These are phyloP conservation scores for Neosilurus hyrtlii DNA, from an alignment of 2,797 vertebrate genomes.

Conservation along the genomic window DNA sequence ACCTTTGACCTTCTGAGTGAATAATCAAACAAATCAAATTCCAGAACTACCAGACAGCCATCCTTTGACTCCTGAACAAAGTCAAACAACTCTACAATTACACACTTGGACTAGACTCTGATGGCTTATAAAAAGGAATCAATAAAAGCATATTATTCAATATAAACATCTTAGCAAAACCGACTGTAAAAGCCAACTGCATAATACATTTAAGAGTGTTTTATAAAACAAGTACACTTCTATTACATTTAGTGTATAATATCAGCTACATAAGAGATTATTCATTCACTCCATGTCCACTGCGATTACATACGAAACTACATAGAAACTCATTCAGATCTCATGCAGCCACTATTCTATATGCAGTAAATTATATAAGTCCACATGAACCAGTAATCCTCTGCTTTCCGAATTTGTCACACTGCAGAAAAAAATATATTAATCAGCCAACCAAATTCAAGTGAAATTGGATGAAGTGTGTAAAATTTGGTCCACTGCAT, in stretches of 20 bases:
- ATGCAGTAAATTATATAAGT: not conserved
- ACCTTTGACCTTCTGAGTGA: not conserved
- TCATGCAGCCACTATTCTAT: not conserved
- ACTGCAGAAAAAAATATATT: too few species aligned
- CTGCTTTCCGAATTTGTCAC: too few species aligned
- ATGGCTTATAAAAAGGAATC: not conserved
- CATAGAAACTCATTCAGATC: not conserved
- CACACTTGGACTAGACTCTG: not conserved
- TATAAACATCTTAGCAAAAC: not conserved
- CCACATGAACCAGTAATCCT: too few species aligned
- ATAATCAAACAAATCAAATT: not conserved
- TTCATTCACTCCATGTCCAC: too few species aligned
- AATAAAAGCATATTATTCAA: not conserved
- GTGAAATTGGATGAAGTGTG: too few species aligned
- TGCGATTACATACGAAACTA: not conserved
- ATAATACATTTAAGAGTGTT: not conserved
- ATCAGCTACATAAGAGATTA: not conserved
- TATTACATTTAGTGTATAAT: not conserved
- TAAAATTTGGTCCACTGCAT: too few species aligned
- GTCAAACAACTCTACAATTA: not conserved
- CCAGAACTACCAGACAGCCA: not conserved
- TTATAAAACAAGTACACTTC: not conserved
- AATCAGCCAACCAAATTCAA: too few species aligned
- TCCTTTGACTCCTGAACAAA: not conserved
- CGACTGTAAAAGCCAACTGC: not conserved